Base-by-base conservation (phyloP, 1,140 invertebrate genomes). In the Tribolium castaneum region DNA sequence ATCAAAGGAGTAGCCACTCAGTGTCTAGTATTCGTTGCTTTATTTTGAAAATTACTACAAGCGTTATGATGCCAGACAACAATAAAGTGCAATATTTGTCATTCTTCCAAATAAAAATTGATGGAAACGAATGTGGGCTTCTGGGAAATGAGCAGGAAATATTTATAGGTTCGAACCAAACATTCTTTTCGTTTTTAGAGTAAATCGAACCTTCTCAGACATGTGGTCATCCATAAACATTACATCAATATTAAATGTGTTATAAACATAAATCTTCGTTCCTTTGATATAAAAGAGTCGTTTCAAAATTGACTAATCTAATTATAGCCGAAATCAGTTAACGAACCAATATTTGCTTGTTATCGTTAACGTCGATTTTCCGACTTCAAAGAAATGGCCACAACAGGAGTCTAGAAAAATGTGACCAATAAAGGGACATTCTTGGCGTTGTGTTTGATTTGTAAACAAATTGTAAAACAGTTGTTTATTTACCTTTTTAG, bases 401-500 rank as follows among this genome's bases (percentile, higher is more conserved):
- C 25, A 30, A 30, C 13, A 14, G 13, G 39, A 70, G 13, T 34
- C 66, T 9, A 35, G 22, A 70, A 70, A 70, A 34, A 16, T 34
- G 10, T 14, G 45, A 70, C 10, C 12, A 25, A 72, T 14, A 16
- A 72, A 72, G 14, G 30, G 70, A 49, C 70, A 49, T 72, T 51
- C 71, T 52, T 52, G 45, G 71, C 10, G 12, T 56, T 39, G 49
- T 75, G 30, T 75, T 75, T 75, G 74, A 59, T 59, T 62, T 59
- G 74, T 62, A 54, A 75, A 75, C 51, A 75, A 59, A 59, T 49
- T 59, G 74, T 75, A 59, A 59, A 75, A 75, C 19, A 75, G 74
- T 75, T 75, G 74, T 75, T 75, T 75, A 75, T 75, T 75, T 75
- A 75, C 56, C 19, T 54, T 59, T 59, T 56, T 56, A 75, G 74